Percentiles rank a stretch among this genome's conserved stretches.
Conservation (phyloP, 2,888 invertebrate genomes). For the Epiblema foenella region DNA sequence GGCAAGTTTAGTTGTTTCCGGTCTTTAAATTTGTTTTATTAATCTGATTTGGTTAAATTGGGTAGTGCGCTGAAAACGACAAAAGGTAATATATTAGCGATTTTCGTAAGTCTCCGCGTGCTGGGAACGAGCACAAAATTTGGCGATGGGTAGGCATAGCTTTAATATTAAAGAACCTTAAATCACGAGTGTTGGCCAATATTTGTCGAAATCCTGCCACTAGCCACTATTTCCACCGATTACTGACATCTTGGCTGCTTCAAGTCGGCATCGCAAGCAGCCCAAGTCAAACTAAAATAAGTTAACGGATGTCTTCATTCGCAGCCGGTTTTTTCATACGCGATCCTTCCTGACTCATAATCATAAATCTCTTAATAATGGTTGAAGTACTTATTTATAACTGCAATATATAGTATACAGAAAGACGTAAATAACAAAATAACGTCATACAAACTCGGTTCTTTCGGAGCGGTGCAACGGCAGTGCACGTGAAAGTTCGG, state of each 20-base stretch:
- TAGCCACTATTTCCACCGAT: too few species aligned
- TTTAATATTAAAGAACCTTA: too few species aligned
- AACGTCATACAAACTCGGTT: neutral
- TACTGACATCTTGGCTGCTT: too few species aligned
- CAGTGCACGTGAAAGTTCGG: constrained; percentile 32
- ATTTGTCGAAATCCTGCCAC: too few species aligned
- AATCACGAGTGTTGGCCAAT: too few species aligned
- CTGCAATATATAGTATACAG: neutral
- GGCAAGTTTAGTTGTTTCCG: neutral
- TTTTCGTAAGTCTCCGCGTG: too few species aligned
- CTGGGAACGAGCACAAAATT: too few species aligned
- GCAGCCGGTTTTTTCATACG: neutral
- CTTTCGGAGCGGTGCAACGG: constrained; percentile 16
- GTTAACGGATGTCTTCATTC: neutral
- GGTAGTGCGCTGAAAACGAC: too few species aligned
- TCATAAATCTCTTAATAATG: neutral
- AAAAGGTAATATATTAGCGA: too few species aligned
- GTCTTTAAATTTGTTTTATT: neutral
- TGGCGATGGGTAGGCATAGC: too few species aligned
- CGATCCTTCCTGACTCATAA: neutral
- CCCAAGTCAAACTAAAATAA: neutral
- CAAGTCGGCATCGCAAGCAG: neutral
- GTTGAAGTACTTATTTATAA: neutral
- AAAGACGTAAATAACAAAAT: neutral
- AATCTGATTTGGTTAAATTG: too few species aligned